These are phyloP conservation scores for Myocastor coypus DNA, from an alignment of 2,113 vertebrate genomes.

Conservation along the genomic window DNA sequence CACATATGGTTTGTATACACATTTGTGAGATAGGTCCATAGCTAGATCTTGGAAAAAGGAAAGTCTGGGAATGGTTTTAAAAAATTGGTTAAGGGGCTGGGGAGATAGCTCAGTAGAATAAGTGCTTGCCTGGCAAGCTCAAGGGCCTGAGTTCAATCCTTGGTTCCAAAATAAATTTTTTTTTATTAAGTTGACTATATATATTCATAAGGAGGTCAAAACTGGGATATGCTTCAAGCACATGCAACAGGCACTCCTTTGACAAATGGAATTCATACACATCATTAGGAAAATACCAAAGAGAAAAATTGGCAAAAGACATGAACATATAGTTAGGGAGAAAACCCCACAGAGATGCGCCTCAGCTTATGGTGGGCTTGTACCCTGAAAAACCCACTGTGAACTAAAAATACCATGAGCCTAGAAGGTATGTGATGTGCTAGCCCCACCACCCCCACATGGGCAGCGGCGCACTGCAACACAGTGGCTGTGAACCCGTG, in stretches of 20 bases:
- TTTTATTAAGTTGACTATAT: too few species aligned
- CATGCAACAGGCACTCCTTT: background rate
- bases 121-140: too few species aligned
- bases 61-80: background rate
- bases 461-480: background rate
- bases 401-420: background rate
- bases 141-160: too few species aligned
- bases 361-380: background rate
- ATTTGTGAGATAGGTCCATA: background rate
- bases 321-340: background rate
- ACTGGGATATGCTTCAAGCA: background rate
- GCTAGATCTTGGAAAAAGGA: background rate
- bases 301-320: background rate
- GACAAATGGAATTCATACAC: background rate
- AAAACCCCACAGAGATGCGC: background rate
- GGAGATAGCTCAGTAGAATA: too few species aligned
- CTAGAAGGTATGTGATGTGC: background rate
- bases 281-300: background rate
- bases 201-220: background rate
- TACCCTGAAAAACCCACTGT: background rate
- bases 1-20: background rate
- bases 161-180: too few species aligned
- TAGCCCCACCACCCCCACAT: too few species aligned
- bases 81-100: background rate
- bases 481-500: background rate